Percentiles rank a stretch among this genome's conserved stretches.
Conservation (phyloP, 1,140 invertebrate species). For the Danaus melanippus region DNA sequence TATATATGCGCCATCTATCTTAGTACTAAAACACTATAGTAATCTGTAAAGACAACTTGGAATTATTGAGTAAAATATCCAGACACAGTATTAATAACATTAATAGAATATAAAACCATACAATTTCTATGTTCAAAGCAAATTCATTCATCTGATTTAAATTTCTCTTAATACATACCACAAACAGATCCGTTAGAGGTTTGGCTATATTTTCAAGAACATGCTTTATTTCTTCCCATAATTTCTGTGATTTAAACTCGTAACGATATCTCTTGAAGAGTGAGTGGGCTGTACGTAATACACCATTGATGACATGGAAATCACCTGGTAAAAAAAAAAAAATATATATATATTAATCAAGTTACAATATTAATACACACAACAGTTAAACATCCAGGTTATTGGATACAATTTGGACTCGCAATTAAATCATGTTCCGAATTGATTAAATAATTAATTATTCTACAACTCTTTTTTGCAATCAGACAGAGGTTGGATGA, state of each 20-base stretch:
- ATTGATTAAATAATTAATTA: neutral
- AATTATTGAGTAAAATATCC: too few species aligned
- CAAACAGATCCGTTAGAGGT: conserved; percentile 92
- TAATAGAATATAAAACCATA: too few species aligned
- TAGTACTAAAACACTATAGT: too few species aligned
- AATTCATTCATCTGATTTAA: neutral
- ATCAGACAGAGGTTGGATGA: too few species aligned
- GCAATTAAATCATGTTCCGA: neutral
- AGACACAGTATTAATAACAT: too few species aligned
- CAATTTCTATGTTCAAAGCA: too few species aligned
- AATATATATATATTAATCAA: too few species aligned
- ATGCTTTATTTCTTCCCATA: conserved; percentile 98
- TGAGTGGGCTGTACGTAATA: conserved; percentile 95
- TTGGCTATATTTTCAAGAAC: conserved; percentile 94
- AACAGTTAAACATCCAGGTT: too few species aligned
- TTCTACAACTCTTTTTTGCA: neutral
- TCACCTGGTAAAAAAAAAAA: conserved; percentile 76
- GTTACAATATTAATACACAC: too few species aligned
- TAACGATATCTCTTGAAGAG: conserved; percentile 96
- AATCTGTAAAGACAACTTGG: too few species aligned
- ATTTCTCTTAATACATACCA: conserved; percentile 72
- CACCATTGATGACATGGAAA: conserved; percentile 96
- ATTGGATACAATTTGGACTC: neutral
- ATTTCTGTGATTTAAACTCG: conserved; percentile 94
- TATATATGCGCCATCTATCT: too few species aligned